A percentile compares a stretch with the other conserved stretches of the same genome.
Conservation (phyloP, 1,140 invertebrate species). For the Hyphantria cunea region DNA sequence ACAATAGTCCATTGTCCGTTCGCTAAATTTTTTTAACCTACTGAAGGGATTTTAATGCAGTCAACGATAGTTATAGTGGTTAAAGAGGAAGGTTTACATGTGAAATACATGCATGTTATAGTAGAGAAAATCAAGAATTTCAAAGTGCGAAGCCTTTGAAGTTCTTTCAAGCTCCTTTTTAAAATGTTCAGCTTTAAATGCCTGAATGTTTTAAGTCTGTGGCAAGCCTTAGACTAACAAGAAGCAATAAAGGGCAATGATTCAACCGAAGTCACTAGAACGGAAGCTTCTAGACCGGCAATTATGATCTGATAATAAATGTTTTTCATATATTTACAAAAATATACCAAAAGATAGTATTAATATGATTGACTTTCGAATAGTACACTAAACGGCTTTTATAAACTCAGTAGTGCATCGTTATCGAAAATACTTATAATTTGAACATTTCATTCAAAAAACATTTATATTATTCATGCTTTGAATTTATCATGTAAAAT, state of each 20-base stretch:
- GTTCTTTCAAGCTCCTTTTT: no score
- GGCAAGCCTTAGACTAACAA: not conserved
- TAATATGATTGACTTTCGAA: not conserved
- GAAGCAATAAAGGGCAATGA: slow-evolving; percentile 12
- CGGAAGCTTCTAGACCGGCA: slow-evolving; percentile 45
- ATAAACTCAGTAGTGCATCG: not conserved
- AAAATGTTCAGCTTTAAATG: no score
- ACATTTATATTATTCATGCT: not conserved
- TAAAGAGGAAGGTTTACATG: no score
- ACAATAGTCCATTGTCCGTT: no score
- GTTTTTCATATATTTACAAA: not conserved
- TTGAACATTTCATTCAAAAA: not conserved
- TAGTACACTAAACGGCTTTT: not conserved
- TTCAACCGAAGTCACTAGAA: slow-evolving; percentile 50
- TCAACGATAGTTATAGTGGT: no score
- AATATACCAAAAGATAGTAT: not conserved
- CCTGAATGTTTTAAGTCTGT: not conserved
- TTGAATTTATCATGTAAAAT: no score
- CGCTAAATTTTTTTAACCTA: no score
- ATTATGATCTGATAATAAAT: not conserved
- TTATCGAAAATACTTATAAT: not conserved
- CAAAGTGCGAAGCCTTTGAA: no score
- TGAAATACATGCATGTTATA: no score
- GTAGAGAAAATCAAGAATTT: no score
- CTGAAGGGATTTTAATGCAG: no score